Evolutionary conservation across 2,113 vertebrate species (phyloP).

Genomic region (Atractosteus spatula): DNA sequence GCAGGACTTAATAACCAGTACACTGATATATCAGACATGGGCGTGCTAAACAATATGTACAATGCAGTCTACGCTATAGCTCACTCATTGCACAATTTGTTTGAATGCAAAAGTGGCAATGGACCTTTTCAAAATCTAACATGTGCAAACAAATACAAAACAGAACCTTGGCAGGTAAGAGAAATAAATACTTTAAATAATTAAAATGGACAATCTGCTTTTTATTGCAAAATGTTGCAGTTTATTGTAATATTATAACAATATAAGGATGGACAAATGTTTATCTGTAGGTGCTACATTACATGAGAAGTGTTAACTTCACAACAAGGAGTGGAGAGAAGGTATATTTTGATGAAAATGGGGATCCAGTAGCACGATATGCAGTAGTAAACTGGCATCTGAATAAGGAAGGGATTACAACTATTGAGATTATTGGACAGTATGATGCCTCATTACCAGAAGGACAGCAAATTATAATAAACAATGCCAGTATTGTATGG

Average conservation of each 20-base stretch:
- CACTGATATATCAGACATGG: constrained; percentile 4
- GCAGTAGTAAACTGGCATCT: not conserved
- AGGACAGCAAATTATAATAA: too few species aligned
- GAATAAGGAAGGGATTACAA: too few species aligned
- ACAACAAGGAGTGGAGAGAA: too few species aligned
- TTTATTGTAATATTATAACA: too few species aligned
- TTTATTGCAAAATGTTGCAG: too few species aligned
- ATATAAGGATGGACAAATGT: too few species aligned
- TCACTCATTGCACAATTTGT: constrained; percentile 1
- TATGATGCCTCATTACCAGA: not conserved
- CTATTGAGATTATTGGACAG: too few species aligned
- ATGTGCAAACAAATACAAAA: not conserved
- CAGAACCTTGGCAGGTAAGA: not conserved
- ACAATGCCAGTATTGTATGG: too few species aligned
- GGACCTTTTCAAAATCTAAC: not conserved
- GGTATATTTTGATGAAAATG: not conserved
- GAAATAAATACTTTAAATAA: too few species aligned
- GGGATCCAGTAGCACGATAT: not conserved
- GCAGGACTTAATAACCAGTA: not conserved
- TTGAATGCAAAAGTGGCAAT: not conserved
- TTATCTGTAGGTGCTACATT: too few species aligned
- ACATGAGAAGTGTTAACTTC: too few species aligned
- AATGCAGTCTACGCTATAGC: not conserved
- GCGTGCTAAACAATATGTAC: constrained; percentile 15
- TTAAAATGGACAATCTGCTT: too few species aligned